phyloP scores from a whole-genome alignment of 2,797 vertebrate species.

The Falco peregrinus region DNA sequence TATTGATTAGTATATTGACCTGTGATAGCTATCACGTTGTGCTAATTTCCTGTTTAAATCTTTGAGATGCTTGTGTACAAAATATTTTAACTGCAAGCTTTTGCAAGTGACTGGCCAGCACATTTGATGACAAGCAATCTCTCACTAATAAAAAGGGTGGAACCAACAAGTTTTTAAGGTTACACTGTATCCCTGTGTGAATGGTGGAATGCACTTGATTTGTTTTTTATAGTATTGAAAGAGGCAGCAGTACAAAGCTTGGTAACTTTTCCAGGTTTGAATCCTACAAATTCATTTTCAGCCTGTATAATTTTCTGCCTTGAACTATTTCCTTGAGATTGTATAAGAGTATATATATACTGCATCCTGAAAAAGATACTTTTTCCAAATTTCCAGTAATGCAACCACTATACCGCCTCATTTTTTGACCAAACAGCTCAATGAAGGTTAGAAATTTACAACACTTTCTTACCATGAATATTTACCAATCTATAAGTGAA shows the following conservation, averaged over 20 bases:
- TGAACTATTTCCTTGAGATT: background rate
- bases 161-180: background rate
- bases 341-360: background rate
- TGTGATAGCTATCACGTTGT: background rate
- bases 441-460: background rate
- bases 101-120: background rate
- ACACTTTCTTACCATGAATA: background rate
- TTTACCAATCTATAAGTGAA: background rate
- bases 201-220: background rate
- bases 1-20: background rate
- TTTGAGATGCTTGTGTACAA: background rate
- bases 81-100: background rate
- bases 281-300: background rate
- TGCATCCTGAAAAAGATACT: background rate
- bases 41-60: background rate
- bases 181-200: fast-evolving
- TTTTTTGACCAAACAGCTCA: background rate
- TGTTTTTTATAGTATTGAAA: background rate
- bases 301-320: background rate
- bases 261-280: background rate
- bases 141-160: background rate
- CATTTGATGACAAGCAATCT: background rate
- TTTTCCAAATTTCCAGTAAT: background rate
- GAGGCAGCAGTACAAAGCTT: background rate
- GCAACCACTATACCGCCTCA: background rate